These are phyloP conservation scores for Catotricha subobsoleta DNA, from an alignment of 2,888 invertebrate species.

Conservation along the genomic window DNA sequence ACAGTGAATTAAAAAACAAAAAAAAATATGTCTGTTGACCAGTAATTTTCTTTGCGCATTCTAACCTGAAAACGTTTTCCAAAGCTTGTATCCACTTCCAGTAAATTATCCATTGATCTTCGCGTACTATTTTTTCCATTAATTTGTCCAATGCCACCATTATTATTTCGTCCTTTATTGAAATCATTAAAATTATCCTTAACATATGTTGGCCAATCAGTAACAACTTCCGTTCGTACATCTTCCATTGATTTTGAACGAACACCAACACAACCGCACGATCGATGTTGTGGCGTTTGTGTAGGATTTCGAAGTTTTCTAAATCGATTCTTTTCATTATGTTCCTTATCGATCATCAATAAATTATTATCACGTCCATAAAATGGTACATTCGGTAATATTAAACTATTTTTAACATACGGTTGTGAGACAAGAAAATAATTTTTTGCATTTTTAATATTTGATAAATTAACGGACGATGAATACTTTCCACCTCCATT, in stretches of 20 bases:
- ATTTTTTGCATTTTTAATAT: conserved; percentile 32
- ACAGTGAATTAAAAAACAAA: too few species aligned
- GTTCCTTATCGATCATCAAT: conserved; percentile 28
- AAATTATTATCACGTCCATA: conserved; percentile 8
- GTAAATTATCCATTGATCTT: conserved; percentile 10
- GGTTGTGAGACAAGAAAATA: conserved; percentile 5
- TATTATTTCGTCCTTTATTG: conserved; percentile 1
- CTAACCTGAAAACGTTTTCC: conserved; percentile 9
- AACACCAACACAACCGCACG: conserved; percentile 3
- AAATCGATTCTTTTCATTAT: conserved; percentile 18
- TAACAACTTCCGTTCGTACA: conserved; percentile 39
- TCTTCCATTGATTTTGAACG: conserved; percentile 56
- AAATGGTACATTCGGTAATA: conserved; percentile 11
- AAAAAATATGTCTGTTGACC: too few species aligned
- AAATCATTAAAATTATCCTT: conserved; percentile 6
- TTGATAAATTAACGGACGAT: conserved; percentile 31
- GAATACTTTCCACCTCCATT: conserved; percentile 25
- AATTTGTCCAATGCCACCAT: neutral
- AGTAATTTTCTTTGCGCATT: neutral
- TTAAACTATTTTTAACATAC: conserved; percentile 4
- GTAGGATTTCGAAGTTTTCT: conserved; percentile 6
- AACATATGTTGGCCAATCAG: conserved; percentile 24
- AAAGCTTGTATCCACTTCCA: conserved; percentile 7
- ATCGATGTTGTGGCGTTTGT: conserved; percentile 2
- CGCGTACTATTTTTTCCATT: neutral